A percentile compares a stretch with the other conserved stretches of the same genome.
phyloP scores from a whole-genome alignment of 2,888 invertebrate species.

The Conistra vaccinii region DNA sequence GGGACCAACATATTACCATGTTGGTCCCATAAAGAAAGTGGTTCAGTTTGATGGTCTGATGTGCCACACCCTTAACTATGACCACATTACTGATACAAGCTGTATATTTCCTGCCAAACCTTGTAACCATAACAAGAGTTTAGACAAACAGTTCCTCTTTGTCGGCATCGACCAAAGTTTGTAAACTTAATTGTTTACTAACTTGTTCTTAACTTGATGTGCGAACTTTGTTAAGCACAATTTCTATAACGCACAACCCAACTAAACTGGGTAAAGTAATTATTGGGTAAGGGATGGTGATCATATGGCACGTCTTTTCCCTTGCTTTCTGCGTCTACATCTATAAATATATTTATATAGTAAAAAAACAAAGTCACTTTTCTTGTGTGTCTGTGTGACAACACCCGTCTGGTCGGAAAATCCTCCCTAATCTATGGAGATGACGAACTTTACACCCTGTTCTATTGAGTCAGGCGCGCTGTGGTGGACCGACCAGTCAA shows the following conservation, averaged over 20 bases:
- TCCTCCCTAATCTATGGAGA: too few relatives aligned
- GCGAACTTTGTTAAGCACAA: conserved; percentile 18
- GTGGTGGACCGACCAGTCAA: too few relatives aligned
- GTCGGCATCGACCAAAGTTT: conserved; percentile 19
- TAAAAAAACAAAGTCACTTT: neutral
- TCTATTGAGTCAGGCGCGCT: too few relatives aligned
- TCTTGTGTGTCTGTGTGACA: neutral
- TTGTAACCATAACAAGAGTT: neutral
- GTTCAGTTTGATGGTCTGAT: neutral
- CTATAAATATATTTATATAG: neutral
- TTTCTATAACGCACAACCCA: conserved; percentile 2
- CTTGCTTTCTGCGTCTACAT: neutral
- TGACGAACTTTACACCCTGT: too few relatives aligned
- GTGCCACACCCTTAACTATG: neutral
- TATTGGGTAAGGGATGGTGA: neutral
- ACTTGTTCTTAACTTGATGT: conserved; percentile 25
- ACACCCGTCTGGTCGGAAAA: too few relatives aligned
- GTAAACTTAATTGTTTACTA: conserved; percentile 46
- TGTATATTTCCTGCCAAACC: neutral
- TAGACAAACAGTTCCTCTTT: conserved; percentile 24
- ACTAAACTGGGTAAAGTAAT: neutral
- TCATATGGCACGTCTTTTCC: neutral
- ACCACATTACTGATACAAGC: neutral
- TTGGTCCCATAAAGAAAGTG: neutral
- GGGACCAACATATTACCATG: neutral